Evolutionary conservation across 2,113 vertebrate genomes (phyloP).

Genomic region (Oryzias curvinotus): DNA sequence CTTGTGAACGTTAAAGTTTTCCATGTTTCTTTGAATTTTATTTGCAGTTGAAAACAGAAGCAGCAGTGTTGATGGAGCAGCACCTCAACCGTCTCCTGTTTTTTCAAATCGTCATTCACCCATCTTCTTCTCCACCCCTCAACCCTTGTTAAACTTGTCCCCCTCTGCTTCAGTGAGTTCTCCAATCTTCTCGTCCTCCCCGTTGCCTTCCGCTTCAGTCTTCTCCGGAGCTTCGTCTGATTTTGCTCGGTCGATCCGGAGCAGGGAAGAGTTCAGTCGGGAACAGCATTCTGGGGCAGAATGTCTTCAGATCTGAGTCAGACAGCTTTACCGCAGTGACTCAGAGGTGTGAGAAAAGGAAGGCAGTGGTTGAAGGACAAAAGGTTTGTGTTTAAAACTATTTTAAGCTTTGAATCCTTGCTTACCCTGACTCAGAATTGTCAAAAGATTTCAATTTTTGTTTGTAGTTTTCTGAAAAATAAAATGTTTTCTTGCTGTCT

Average conservation of each 20-base stretch:
- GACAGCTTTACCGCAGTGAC: slow-evolving; percentile 50
- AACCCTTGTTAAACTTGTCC: slow-evolving; percentile 2
- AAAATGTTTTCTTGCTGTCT: background rate
- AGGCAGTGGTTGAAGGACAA: slow-evolving; percentile 48
- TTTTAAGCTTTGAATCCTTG: too few relatives aligned
- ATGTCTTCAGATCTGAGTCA: slow-evolving; percentile 50
- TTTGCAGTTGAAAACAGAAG: slow-evolving; percentile 65
- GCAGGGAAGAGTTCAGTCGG: slow-evolving; percentile 74
- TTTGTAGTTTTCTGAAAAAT: background rate
- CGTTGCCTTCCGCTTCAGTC: slow-evolving; percentile 15
- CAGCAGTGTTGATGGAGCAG: slow-evolving; percentile 47
- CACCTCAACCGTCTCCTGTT: slow-evolving; percentile 27
- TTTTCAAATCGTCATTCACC: slow-evolving; percentile 4
- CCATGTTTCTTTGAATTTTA: too few relatives aligned
- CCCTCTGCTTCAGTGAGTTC: slow-evolving; percentile 3
- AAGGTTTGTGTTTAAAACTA: slow-evolving; percentile 45
- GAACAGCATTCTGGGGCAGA: slow-evolving; percentile 68
- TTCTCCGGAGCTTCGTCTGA: slow-evolving; percentile 67
- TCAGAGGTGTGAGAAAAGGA: slow-evolving; percentile 68
- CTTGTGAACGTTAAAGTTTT: background rate
- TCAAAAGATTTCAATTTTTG: background rate
- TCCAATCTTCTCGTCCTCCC: background rate
- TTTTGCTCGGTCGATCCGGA: slow-evolving; percentile 71
- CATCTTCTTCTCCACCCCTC: slow-evolving; percentile 16
- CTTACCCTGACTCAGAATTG: background rate